Evolutionary conservation across 2,113 vertebrate genomes (phyloP), one percentile per base, ranked within the genome.

Genomic region (Sinocyclocheilus anshuiensis): DNA sequence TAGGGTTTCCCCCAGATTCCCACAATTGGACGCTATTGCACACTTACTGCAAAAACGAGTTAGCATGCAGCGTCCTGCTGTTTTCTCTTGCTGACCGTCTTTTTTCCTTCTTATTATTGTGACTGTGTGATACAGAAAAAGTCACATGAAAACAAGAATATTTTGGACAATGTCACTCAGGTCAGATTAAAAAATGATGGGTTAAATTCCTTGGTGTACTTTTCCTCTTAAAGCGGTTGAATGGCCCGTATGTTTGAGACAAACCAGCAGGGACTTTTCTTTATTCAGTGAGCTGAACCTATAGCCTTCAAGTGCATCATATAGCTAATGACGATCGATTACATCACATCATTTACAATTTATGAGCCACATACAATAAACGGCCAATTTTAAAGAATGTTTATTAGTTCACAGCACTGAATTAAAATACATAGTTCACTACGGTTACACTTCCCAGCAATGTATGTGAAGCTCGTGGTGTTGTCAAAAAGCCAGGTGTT

Each of bases 401-500:
- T 8, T 65, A 24, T 18, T 45, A 48, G 8, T 26, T 53, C 48
- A 24, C 76, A 45, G 39, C 50, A 20, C 76, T 18, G 15, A 39
- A 22, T 72, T 39, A 39, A 72, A 36, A 29, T 18, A 36, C 18
- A 50, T 15, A 16, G n/a, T 20, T 77, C 50, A 15, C n/a, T 5
- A 50, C 24, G 75, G 42, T 26, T 77, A 29, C 45, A 77, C 16
- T 77, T 77, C 75, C 42, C 45, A 24, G 42, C 42, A 45, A 45
- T 45, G 74, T 26, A 50, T 15, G 39, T 26, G 42, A 4, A 24
- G 24, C 80, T 83, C 45, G 1, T 42, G 22, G 2, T 72, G 33
- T 59, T 59, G 81, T 84, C 81, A 59, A 24, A 42, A 84, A n/a
- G 69, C 69, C 81, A 74, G 69, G 29, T 74, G 42, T 74, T 39